phyloP scores from a whole-genome alignment of 2,113 vertebrate genomes.

The Pseudonaja textilis region DNA sequence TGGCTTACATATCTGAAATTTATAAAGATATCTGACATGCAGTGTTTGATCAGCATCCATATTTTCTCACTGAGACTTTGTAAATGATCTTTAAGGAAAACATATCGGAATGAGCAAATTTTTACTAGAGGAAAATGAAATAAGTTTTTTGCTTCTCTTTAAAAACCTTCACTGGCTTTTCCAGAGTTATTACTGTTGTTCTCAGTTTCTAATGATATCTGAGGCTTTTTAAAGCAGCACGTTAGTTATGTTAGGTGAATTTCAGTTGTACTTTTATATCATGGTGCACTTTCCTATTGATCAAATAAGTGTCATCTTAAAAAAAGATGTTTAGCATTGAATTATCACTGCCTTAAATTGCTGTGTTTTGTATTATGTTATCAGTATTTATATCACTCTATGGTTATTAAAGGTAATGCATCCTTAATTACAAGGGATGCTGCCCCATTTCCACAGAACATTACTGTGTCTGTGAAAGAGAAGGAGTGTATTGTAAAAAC shows the following conservation, averaged over 20 bases:
- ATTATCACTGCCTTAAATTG: constrained; percentile 75
- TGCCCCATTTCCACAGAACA: not conserved
- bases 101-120: constrained; percentile 35
- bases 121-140: constrained; percentile 55
- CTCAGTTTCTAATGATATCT: not conserved
- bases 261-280: constrained; percentile 58
- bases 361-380: constrained; percentile 58
- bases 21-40: not conserved
- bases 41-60: constrained; percentile 53
- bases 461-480: not conserved
- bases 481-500: not conserved
- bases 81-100: constrained; percentile 56
- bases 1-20: not conserved
- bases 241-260: constrained; percentile 5
- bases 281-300: constrained; percentile 62
- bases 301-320: constrained; percentile 52
- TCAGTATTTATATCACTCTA: constrained; percentile 70
- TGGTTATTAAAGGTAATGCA: constrained; percentile 43
- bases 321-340: constrained; percentile 59
- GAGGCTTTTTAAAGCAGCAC: constrained; percentile 41
- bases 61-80: constrained; percentile 51
- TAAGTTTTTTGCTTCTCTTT: constrained; percentile 32
- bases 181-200: constrained; percentile 43
- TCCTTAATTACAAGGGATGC: constrained; percentile 7
- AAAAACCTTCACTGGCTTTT: constrained; percentile 29